Conservation (phyloP, 2,113 vertebrate genomes). For the Propithecus coquereli region DNA sequence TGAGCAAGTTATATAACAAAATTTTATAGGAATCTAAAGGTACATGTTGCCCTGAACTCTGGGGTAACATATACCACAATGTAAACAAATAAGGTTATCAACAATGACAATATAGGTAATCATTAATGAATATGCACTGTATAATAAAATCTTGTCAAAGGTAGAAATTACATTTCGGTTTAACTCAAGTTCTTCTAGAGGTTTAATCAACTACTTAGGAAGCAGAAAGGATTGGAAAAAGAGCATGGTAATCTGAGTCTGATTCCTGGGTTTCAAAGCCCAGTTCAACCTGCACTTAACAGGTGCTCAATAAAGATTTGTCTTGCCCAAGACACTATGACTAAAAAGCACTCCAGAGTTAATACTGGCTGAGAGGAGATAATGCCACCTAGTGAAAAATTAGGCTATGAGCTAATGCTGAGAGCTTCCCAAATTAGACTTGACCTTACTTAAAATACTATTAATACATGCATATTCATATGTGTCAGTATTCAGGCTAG, state of each 20-base stretch:
- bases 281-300: neutral
- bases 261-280: neutral
- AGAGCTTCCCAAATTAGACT: conserved; percentile 20
- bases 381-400: conserved; percentile 67
- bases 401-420: neutral
- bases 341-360: neutral
- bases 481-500: neutral
- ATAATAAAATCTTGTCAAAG: conserved; percentile 20
- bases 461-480: neutral
- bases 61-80: neutral
- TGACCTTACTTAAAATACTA: neutral
- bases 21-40: neutral
- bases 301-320: neutral
- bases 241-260: neutral
- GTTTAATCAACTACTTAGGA: conserved; percentile 5
- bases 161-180: neutral
- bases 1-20: neutral
- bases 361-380: conserved; percentile 23
- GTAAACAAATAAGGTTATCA: neutral
- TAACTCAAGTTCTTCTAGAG: neutral
- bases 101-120: neutral
- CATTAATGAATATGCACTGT: neutral
- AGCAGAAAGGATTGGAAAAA: neutral
- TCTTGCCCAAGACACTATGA: neutral
- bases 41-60: neutral